Evolutionary conservation across 2,888 invertebrate genomes (phyloP), one percentile per base, ranked within the genome.

Genomic region (Eupithecia centaureata): DNA sequence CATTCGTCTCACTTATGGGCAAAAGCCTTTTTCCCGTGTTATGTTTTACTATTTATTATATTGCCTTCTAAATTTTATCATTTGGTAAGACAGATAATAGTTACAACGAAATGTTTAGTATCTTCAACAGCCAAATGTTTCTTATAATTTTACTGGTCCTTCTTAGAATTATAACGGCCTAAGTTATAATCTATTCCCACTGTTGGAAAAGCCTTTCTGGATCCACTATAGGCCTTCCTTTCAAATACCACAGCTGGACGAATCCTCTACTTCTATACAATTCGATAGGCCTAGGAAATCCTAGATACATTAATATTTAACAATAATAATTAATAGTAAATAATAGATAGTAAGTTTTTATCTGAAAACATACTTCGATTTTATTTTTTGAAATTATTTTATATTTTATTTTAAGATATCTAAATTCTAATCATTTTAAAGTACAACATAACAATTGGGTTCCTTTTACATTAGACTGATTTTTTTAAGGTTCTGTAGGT

Each of bases 401-500:
- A n/a, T 51, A 13, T 52, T 52, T 0, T 13, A 10, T 15, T 52
- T 27, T 27, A 52, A 52, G 15, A 42, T 18, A 42, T 51, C 25
- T 22, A 12, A 73, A 15, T 67, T 58, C 33, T 62, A 30, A 54
- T 60, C 42, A 47, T 42, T 51, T 38, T 1, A 38, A 54, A 65
- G 65, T 65, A 65, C 65, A 65, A 61, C 47, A 33, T 65, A 57
- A 47, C 22, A 58, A 33, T 58, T 58, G 22, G 57, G 59, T 65
- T 65, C 63, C 56, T 69, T 63, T 51, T 33, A 54, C 57, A 28
- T 57, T 65, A 68, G 65, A 68, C 68, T 68, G 68, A 68, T 59
- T 68, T 64, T 63, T 54, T 27, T 61, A 28, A 28, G 35, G 54
- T 30, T 61, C 63, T 66, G 52, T 52, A 13, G 25, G 25, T 27